Conservation (phyloP, 2,113 vertebrate species). For the Regulus satrapa region DNA sequence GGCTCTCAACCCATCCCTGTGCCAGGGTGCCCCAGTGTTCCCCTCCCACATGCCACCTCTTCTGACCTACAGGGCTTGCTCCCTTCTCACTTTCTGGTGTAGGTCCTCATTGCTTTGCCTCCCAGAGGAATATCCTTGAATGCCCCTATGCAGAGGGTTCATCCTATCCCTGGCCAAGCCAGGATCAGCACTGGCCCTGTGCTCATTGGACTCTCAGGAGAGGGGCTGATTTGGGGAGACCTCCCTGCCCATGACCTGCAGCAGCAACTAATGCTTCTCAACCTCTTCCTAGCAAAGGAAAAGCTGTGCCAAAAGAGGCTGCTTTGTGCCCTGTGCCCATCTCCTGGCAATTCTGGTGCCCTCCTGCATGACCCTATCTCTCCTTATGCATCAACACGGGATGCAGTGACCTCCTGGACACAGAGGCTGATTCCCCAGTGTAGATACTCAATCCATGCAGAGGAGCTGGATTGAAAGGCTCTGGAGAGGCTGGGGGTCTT, state of each 20-base stretch:
- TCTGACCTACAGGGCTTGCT: background rate
- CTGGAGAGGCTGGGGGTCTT: background rate
- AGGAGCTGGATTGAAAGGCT: background rate
- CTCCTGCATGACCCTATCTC: background rate
- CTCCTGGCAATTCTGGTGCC: background rate
- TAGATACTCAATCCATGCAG: background rate
- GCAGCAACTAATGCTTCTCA: background rate
- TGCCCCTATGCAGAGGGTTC: background rate
- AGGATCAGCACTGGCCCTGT: background rate
- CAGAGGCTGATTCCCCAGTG: background rate
- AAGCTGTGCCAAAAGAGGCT: background rate
- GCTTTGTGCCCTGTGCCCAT: background rate
- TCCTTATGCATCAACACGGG: background rate
- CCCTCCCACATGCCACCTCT: background rate
- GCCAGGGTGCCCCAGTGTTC: background rate
- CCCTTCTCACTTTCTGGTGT: background rate
- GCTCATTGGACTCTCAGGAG: rapidly evolving
- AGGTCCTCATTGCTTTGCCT: background rate
- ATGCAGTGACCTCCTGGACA: background rate
- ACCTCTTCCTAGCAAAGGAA: background rate
- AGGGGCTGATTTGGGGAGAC: background rate
- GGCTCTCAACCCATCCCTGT: background rate
- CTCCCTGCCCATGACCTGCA: background rate
- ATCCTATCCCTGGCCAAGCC: background rate
- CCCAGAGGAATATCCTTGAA: background rate